Evolutionary conservation across 1,140 invertebrate species (phyloP).

Genomic region (Camponotus vicinus): DNA sequence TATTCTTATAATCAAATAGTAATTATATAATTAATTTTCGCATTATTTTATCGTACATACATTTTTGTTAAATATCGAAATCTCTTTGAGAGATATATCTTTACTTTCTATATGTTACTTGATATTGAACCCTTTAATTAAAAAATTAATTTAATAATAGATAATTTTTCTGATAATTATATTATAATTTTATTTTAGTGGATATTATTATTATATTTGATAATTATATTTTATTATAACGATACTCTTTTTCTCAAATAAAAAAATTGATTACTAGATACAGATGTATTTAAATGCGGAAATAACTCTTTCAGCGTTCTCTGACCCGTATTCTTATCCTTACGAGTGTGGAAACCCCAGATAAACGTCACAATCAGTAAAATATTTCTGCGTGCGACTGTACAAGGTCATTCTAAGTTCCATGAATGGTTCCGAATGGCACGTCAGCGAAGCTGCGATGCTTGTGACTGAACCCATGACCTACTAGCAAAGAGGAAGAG

Average conservation of each 20-base stretch:
- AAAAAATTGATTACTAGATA: not conserved
- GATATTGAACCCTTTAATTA: no score
- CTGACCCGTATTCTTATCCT: not conserved
- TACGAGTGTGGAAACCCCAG: not conserved
- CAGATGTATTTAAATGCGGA: not conserved
- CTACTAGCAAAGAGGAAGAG: constrained; percentile 39
- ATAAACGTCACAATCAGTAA: constrained; percentile 27
- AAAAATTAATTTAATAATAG: no score
- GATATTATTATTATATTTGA: not conserved
- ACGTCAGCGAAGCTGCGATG: constrained; percentile 46
- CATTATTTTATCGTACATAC: not conserved
- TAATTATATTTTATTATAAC: not conserved
- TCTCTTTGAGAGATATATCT: no score
- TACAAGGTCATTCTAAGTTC: constrained; percentile 73
- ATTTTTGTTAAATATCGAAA: not conserved
- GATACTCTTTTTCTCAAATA: not conserved
- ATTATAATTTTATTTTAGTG: not conserved
- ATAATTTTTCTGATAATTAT: not conserved
- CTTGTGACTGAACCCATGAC: constrained; percentile 57
- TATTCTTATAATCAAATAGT: not conserved
- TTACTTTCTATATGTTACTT: no score
- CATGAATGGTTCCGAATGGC: constrained; percentile 75
- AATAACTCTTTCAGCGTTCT: not conserved
- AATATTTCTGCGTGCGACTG: constrained; percentile 72
- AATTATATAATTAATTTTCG: constrained; percentile 4